These are phyloP conservation scores for Scolanthus callimorphus DNA, from an alignment of 92 coral and sea anemone genomes.

Conservation along the genomic window DNA sequence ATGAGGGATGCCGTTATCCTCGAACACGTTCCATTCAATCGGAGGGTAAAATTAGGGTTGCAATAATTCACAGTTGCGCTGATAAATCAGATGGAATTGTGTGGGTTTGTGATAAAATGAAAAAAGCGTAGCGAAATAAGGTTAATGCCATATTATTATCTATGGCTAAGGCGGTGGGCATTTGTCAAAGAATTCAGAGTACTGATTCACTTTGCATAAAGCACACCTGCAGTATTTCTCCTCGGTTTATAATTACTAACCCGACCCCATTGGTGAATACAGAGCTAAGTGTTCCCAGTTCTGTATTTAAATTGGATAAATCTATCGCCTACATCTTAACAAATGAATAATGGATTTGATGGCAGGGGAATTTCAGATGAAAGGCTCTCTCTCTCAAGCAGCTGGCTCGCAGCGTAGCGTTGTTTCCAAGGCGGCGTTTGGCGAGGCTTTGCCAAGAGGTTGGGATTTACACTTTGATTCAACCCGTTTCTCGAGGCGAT, in stretches of 20 bases:
- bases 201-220: not conserved
- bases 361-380: not conserved
- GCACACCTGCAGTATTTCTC: not conserved
- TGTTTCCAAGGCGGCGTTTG: not conserved
- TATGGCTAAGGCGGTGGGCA: too few species aligned
- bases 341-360: constrained; percentile 27
- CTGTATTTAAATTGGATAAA: not conserved
- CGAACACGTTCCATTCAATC: too few species aligned
- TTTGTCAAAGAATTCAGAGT: too few species aligned
- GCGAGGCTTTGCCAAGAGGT: not conserved
- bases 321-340: not conserved
- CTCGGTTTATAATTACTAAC: not conserved
- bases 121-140: too few species aligned
- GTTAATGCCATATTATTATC: not conserved
- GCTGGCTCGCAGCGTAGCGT: too few species aligned
- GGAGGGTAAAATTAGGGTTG: too few species aligned
- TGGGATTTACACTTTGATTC: not conserved
- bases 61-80: too few species aligned
- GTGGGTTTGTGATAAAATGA: too few species aligned
- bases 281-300: not conserved
- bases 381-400: too few species aligned
- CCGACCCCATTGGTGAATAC: not conserved
- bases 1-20: too few species aligned
- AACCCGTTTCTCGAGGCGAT: not conserved
- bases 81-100: too few species aligned